Evolutionary conservation across 2,113 vertebrate species (phyloP).

Genomic region (Thymallus thymallus): DNA sequence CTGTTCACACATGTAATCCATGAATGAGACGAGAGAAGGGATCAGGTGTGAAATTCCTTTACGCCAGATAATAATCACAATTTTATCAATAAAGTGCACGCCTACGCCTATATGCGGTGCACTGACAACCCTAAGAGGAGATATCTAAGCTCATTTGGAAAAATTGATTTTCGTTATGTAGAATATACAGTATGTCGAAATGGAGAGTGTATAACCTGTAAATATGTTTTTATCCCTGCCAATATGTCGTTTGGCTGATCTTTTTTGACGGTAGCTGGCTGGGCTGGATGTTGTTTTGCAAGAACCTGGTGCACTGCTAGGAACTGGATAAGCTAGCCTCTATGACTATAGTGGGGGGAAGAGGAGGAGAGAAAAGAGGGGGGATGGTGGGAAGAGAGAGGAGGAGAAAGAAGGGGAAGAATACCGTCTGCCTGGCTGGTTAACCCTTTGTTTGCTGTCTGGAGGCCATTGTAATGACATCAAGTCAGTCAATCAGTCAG

Average conservation of each 20-base stretch:
- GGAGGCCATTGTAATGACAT: constrained; percentile 20
- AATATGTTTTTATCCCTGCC: background rate
- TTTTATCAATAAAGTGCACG: background rate
- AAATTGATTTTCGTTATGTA: background rate
- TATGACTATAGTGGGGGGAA: background rate
- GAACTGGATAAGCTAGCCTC: background rate
- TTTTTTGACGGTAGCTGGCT: no score
- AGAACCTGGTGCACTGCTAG: background rate
- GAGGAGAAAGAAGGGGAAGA: background rate
- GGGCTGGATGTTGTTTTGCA: no score
- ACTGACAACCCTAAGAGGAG: background rate
- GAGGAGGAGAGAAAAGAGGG: background rate
- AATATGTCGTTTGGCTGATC: background rate
- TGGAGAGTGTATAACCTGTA: background rate
- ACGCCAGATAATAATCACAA: background rate
- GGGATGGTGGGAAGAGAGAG: background rate
- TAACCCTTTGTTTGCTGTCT: constrained; percentile 39
- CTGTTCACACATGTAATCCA: constrained; percentile 31
- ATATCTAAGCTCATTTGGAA: background rate
- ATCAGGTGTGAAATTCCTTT: background rate
- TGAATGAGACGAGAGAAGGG: constrained; percentile 28
- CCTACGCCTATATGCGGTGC: background rate
- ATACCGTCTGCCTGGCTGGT: constrained; percentile 33
- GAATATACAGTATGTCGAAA: background rate
- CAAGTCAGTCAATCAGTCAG: no score